phyloP scores from a whole-genome alignment of 2,888 invertebrate genomes.

The Alloscopus bannaensis region DNA sequence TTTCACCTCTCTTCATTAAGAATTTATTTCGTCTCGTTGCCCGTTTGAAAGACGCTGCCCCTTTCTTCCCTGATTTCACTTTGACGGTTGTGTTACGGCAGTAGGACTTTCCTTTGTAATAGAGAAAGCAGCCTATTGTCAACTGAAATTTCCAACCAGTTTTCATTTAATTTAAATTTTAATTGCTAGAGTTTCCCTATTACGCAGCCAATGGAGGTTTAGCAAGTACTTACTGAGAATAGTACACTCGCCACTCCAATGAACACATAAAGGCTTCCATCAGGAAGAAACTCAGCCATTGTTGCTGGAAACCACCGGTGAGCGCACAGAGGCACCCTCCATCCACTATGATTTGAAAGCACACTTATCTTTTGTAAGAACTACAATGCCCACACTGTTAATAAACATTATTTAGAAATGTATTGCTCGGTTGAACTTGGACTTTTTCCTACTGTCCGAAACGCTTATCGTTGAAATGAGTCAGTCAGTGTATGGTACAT shows the following conservation, averaged over 20 bases:
- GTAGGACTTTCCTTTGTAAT: constrained; percentile 25
- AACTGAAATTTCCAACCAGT: constrained; percentile 29
- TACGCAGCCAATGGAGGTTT: too few species aligned
- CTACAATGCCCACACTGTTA: too few species aligned
- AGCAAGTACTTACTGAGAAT: constrained; percentile 34
- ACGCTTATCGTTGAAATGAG: too few species aligned
- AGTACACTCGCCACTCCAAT: constrained; percentile 39
- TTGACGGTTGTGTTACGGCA: constrained; percentile 6
- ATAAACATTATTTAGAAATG: too few species aligned
- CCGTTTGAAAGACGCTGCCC: constrained; percentile 5
- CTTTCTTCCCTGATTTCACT: constrained; percentile 1
- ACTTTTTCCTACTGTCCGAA: too few species aligned
- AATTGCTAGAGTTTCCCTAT: not conserved
- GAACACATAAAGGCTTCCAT: constrained; percentile 38
- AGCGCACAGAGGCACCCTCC: too few species aligned
- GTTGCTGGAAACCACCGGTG: not conserved
- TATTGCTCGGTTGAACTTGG: too few species aligned
- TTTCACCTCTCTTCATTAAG: constrained; percentile 38
- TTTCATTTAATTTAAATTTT: constrained; percentile 19
- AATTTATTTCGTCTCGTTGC: constrained; percentile 33
- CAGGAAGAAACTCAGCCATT: constrained; percentile 47
- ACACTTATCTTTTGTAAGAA: too few species aligned
- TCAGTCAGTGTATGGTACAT: too few species aligned
- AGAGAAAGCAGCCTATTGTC: constrained; percentile 37
- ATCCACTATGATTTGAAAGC: too few species aligned